A percentile compares a stretch with the other conserved stretches of the same genome.
phyloP scores from a whole-genome alignment of 2,888 invertebrate species.

The Agapetus fuscipes region DNA sequence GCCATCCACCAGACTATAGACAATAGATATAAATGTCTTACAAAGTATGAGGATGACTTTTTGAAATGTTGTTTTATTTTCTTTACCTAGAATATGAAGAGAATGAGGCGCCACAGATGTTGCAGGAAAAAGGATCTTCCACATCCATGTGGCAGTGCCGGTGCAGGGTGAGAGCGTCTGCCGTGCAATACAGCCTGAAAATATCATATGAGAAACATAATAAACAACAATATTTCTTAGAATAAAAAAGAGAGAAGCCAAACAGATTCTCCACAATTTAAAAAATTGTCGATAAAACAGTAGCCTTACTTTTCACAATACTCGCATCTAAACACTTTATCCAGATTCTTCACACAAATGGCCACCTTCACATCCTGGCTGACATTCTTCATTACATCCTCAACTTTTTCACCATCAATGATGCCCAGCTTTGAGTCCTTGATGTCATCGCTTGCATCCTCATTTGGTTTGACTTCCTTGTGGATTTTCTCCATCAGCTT shows the following conservation, averaged over 20 bases:
- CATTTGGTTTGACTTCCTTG: background rate
- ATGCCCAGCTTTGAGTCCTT: too few species aligned
- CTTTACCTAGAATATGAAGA: constrained; percentile 46
- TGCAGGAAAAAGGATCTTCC: constrained; percentile 42
- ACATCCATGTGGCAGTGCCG: constrained; percentile 36
- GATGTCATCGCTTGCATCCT: constrained; percentile 27
- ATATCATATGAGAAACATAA: too few species aligned
- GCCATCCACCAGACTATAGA: too few species aligned
- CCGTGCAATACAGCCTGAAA: constrained; percentile 38
- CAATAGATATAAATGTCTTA: too few species aligned
- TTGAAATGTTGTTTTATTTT: too few species aligned
- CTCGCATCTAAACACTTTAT: constrained; percentile 44
- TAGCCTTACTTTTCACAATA: constrained; percentile 46
- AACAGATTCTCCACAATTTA: too few species aligned
- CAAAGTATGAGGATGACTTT: too few species aligned
- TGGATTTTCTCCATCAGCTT: background rate
- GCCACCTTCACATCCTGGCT: constrained; percentile 28
- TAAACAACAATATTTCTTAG: too few species aligned
- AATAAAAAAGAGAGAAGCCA: too few species aligned
- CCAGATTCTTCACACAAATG: constrained; percentile 36
- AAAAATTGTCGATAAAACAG: too few species aligned
- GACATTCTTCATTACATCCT: constrained; percentile 22
- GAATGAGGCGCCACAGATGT: constrained; percentile 46
- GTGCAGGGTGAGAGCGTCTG: constrained; percentile 37
- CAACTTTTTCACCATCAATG: constrained; percentile 26